Conservation (phyloP, 2,113 vertebrate species). For the Epinephelus fuscoguttatus region DNA sequence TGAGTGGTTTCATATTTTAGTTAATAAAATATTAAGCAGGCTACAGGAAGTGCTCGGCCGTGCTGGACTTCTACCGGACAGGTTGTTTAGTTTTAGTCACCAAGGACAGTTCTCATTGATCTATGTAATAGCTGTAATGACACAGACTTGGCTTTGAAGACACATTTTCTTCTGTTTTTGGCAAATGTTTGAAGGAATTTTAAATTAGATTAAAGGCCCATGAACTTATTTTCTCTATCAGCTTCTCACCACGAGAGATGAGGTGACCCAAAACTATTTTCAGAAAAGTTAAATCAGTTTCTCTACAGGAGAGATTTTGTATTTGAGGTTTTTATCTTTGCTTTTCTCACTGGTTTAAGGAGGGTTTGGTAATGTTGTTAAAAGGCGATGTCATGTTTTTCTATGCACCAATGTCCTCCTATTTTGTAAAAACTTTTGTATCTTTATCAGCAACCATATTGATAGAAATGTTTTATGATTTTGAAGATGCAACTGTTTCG, state of each 20-base stretch:
- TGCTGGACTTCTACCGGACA: constrained; percentile 5
- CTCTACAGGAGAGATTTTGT: not conserved
- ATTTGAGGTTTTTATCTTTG: not conserved
- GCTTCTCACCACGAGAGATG: not conserved
- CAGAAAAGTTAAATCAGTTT: not conserved
- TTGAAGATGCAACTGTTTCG: not conserved
- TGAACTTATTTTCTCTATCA: not conserved
- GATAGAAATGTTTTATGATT: not conserved
- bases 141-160: not conserved
- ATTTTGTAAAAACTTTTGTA: not conserved
- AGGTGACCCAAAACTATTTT: not conserved
- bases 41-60: constrained; percentile 10
- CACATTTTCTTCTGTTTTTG: not conserved
- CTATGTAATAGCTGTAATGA: not conserved
- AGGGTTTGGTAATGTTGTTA: not conserved
- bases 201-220: not conserved
- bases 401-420: not conserved
- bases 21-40: constrained; percentile 40
- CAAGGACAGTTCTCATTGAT: not conserved
- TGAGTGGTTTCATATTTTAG: constrained; percentile 28
- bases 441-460: not conserved
- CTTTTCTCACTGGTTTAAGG: not conserved
- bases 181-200: not conserved
- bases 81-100: not conserved
- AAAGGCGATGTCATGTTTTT: not conserved